Conservation (phyloP, 2,797 vertebrate genomes). For the Peromyscus nudipes region DNA sequence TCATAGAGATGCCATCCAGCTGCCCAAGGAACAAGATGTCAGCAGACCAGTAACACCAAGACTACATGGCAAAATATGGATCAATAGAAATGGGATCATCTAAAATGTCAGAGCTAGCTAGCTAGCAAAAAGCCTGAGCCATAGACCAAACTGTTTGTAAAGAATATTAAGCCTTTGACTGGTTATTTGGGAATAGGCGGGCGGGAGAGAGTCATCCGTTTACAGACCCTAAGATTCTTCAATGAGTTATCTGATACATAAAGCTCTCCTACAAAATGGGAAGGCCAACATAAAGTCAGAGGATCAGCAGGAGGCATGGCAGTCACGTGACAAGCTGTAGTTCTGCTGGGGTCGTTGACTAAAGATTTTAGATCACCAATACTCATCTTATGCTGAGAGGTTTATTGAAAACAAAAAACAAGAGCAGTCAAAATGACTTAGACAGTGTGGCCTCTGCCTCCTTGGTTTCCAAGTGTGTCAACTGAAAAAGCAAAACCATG, state of each 20-base stretch:
- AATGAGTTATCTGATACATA: neutral
- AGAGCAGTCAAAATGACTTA: neutral
- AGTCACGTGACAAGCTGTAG: neutral
- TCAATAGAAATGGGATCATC: too few relatives aligned
- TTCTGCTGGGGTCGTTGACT: neutral
- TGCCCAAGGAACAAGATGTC: too few relatives aligned
- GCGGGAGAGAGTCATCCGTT: too few relatives aligned
- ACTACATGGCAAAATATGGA: too few relatives aligned
- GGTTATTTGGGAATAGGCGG: too few relatives aligned
- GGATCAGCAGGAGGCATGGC: neutral
- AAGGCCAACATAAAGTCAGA: neutral
- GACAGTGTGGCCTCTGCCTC: neutral
- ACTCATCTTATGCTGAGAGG: neutral
- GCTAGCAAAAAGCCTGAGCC: too few relatives aligned
- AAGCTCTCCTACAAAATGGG: neutral
- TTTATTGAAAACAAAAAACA: neutral
- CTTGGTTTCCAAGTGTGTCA: neutral
- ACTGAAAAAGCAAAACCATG: neutral
- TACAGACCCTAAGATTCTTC: neutral
- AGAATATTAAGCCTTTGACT: too few relatives aligned
- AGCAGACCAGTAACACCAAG: too few relatives aligned
- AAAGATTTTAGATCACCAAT: neutral
- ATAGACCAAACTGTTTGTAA: too few relatives aligned
- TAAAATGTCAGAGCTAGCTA: too few relatives aligned
- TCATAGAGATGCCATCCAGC: too few relatives aligned